A percentile compares a stretch with the other conserved stretches of the same genome.
phyloP scores from a whole-genome alignment of 2,888 invertebrate species.

The Plagodis dolabraria region DNA sequence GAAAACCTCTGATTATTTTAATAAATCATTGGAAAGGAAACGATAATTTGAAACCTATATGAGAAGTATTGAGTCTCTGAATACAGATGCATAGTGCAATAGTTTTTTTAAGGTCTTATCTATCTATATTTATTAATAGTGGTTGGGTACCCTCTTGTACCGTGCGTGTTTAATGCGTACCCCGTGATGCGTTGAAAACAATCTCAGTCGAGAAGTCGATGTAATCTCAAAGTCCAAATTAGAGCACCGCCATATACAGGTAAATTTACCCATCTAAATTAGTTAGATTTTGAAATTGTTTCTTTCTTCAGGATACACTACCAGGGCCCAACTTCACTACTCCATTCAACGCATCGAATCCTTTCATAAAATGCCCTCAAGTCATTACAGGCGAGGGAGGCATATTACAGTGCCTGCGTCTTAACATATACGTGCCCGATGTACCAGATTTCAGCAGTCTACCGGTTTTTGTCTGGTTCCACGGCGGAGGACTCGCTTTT shows the following conservation, averaged over 20 bases:
- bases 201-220: no score
- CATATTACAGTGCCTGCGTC: slow-evolving; percentile 49
- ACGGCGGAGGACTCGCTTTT: slow-evolving; percentile 62
- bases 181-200: no score
- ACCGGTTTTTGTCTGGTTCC: slow-evolving; percentile 68
- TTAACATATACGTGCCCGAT: slow-evolving; percentile 54
- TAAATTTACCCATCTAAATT: no score
- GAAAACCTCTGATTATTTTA: no score
- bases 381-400: slow-evolving; percentile 38
- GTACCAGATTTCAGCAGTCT: slow-evolving; percentile 36
- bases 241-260: not conserved
- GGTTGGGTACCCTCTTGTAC: no score
- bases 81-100: no score
- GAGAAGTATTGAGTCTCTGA: no score
- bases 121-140: no score
- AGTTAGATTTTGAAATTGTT: not conserved
- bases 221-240: not conserved
- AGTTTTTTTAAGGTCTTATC: no score
- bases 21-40: no score
- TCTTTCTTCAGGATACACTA: slow-evolving; percentile 46
- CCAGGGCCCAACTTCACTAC: slow-evolving; percentile 45
- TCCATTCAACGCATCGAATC: slow-evolving; percentile 55
- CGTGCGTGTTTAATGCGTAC: not conserved
- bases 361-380: slow-evolving; percentile 56
- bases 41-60: no score